Evolutionary conservation across 2,888 invertebrate species (phyloP).

Genomic region (Automeris io): DNA sequence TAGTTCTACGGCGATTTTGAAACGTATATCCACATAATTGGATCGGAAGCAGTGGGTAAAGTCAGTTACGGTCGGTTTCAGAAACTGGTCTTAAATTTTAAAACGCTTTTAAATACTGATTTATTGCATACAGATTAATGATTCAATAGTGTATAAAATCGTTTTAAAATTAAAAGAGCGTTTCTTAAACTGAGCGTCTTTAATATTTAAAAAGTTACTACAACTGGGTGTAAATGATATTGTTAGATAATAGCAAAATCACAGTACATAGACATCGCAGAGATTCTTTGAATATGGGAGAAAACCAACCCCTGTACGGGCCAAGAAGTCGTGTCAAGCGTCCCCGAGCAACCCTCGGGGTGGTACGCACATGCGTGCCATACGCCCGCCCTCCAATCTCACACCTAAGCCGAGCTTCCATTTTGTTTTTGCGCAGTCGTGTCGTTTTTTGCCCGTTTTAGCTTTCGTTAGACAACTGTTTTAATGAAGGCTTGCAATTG

Average conservation of each 20-base stretch:
- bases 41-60: no score
- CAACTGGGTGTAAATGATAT: slow-evolving; percentile 12
- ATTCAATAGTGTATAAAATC: no score
- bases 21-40: no score
- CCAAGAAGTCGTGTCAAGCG: slow-evolving; percentile 18
- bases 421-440: slow-evolving; percentile 61
- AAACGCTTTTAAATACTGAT: no score
- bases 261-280: background rate
- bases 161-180: no score
- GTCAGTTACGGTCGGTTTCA: no score
- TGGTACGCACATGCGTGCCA: slow-evolving; percentile 68
- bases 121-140: no score
- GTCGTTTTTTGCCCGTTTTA: slow-evolving; percentile 26
- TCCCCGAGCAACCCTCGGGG: slow-evolving; percentile 21
- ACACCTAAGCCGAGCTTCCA: slow-evolving; percentile 63
- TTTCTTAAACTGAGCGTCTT: no score
- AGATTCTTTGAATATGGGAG: slow-evolving; percentile 29
- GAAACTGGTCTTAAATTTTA: no score
- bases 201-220: no score
- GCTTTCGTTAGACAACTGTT: slow-evolving; percentile 25
- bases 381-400: slow-evolving; percentile 39
- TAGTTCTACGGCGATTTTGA: no score
- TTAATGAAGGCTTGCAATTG: slow-evolving; percentile 14
- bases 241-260: background rate
- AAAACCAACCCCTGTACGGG: slow-evolving; percentile 34